phyloP scores from a whole-genome alignment of 2,797 vertebrate genomes.

The Lacerta viridis region DNA sequence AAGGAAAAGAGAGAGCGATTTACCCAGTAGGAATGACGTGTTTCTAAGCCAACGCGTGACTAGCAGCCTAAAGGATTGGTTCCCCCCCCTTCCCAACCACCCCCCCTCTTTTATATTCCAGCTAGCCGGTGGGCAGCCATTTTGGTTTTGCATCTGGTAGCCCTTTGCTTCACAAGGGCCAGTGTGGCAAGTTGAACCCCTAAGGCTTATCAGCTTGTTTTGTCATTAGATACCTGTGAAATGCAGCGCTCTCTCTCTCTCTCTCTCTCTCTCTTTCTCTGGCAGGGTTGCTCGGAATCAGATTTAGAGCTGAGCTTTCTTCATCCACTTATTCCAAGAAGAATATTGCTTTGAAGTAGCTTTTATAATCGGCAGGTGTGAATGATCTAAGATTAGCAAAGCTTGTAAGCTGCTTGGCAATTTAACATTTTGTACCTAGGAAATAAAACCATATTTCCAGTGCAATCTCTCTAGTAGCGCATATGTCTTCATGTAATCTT shows the following conservation, averaged over 20 bases:
- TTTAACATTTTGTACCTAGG: not conserved
- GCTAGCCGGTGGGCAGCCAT: slow-evolving; percentile 19
- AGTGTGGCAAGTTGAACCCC: rapidly evolving
- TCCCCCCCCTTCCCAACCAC: not conserved
- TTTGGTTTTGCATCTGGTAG: slow-evolving; percentile 35
- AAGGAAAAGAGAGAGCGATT: slow-evolving; percentile 49
- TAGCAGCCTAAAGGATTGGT: slow-evolving; percentile 52
- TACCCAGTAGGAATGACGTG: slow-evolving; percentile 1
- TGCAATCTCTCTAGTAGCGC: not conserved
- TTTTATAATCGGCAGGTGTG: not conserved
- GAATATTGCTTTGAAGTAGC: not conserved
- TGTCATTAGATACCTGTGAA: slow-evolving; percentile 28
- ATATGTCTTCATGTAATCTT: not conserved
- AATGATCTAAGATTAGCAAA: not conserved
- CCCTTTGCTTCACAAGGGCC: slow-evolving; percentile 27
- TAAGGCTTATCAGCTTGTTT: not conserved
- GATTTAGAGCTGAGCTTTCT: slow-evolving; percentile 11
- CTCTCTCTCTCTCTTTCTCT: not conserved
- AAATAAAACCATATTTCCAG: not conserved
- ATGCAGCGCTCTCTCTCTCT: not conserved
- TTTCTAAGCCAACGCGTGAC: slow-evolving; percentile 57
- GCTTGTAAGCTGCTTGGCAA: not conserved
- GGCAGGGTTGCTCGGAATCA: slow-evolving; percentile 11
- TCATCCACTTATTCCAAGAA: slow-evolving; percentile 35
- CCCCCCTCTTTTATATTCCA: not conserved